Base-by-base conservation (phyloP, 2,797 vertebrate genomes). In the Caiman crocodilus region DNA sequence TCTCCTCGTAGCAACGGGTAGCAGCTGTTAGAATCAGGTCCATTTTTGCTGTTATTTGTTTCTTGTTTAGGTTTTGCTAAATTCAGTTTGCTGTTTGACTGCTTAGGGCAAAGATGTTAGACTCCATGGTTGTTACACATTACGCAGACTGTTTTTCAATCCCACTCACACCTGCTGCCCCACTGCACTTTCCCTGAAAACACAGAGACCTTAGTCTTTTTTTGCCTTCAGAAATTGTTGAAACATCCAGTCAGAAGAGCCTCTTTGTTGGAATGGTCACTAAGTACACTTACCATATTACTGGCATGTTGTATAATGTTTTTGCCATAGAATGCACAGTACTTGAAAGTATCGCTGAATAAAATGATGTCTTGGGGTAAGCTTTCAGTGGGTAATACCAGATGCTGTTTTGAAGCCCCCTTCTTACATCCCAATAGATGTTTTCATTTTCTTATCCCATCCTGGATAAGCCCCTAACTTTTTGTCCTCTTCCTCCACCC, bases 51-150 rank as follows among this genome's bases (percentile, higher is more conserved):
- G 80, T 79, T 94, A 80, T 77, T 91, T 84, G 50, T 92, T 88
- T 82, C 92, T 96, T 96, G 80, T 96, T 96, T 96, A 94, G 88
- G 81, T 89, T 94, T 75, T 26, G 87, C 87, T 96, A 95, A 94
- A 96, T 94, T 94, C 93, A 95, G 84, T 76, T 78, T 75, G 73
- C 90, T 78, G 65, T 84, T 94, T 91, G 92, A 93, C 87, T 94
- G 30, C 79, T 50, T 0, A 1, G 23, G 78, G 80, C 57, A 90
- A 76, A 89, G 94, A 91, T 92, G 87, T 73, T 79, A 94, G 79
- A 71, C 77, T 80, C 83, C 75, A 55, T 74, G 84, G 93, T 88
- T 91, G 88, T 67, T 89, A 56, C 4, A 4, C 16, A 50, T 71
- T 28, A 88, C 59, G 63, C 50, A 60, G 7, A 23, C 83, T 94